phyloP scores from a whole-genome alignment of 2,113 vertebrate genomes.

The Anhinga rufa region DNA sequence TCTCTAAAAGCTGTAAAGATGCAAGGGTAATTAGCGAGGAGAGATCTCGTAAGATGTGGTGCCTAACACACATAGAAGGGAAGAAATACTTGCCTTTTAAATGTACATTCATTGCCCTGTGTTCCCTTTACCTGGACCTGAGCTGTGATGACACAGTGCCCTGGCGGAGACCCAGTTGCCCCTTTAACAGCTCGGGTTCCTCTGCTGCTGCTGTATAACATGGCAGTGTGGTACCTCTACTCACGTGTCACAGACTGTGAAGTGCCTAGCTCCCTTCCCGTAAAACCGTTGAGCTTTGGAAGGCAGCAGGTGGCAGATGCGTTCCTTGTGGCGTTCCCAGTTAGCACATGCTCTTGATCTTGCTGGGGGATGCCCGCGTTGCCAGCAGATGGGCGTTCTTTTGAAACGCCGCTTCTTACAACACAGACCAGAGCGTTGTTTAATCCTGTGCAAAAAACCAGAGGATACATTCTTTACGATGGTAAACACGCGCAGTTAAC shows the following conservation, averaged over 20 bases:
- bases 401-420: not conserved
- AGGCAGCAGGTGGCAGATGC: not conserved
- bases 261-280: not conserved
- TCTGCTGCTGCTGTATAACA: not conserved
- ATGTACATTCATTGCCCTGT: not conserved
- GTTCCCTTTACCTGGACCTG: not conserved
- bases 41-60: not conserved
- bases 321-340: not conserved
- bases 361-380: not conserved
- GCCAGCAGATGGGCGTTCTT: not conserved
- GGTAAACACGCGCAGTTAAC: not conserved
- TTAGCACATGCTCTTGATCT: not conserved
- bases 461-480: not conserved
- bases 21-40: not conserved
- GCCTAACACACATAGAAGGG: not conserved
- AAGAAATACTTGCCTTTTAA: not conserved
- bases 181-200: not conserved
- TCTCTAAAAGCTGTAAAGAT: not conserved
- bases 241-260: not conserved
- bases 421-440: slow-evolving; percentile 57
- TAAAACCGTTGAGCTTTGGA: not conserved
- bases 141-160: not conserved
- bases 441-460: slow-evolving; percentile 27
- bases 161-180: not conserved
- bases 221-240: not conserved